These are phyloP conservation scores for Alexandromys fortis DNA, from an alignment of 2,113 vertebrate species.

Conservation along the genomic window DNA sequence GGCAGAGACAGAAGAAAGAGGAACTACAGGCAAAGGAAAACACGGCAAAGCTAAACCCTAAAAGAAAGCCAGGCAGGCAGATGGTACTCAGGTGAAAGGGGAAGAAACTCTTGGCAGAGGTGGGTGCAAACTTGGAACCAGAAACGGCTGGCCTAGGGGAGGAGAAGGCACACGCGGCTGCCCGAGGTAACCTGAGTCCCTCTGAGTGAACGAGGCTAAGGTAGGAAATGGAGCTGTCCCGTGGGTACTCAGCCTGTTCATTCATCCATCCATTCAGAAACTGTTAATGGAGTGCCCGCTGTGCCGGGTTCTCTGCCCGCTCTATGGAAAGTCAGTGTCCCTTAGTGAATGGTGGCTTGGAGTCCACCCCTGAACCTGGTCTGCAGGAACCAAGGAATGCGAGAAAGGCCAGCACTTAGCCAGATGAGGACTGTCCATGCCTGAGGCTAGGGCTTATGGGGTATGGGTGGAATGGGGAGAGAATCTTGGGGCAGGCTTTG, in stretches of 20 bases:
- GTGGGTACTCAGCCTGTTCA: background rate
- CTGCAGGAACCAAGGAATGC: background rate
- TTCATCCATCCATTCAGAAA: conserved; percentile 53
- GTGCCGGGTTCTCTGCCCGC: background rate
- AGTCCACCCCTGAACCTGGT: background rate
- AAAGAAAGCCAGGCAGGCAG: background rate
- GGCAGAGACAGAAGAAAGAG: background rate
- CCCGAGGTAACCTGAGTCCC: background rate
- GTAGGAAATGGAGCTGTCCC: conserved; percentile 33
- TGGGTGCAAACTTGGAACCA: background rate
- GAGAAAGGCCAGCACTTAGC: background rate
- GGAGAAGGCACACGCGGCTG: background rate
- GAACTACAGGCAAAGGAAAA: background rate
- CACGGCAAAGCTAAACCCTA: background rate
- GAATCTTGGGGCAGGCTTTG: background rate
- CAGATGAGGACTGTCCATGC: background rate
- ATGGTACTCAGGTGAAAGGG: background rate
- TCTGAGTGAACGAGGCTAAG: background rate
- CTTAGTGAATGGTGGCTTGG: background rate
- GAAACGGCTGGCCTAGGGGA: background rate
- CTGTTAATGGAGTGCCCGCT: background rate
- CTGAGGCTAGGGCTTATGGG: background rate
- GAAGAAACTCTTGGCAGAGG: background rate
- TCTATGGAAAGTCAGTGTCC: background rate
- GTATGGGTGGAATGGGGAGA: background rate